Percentiles rank a stretch among this genome's conserved stretches.
Evolutionary conservation across 2,888 invertebrate species (phyloP).

Genomic region (Tachina fera): DNA sequence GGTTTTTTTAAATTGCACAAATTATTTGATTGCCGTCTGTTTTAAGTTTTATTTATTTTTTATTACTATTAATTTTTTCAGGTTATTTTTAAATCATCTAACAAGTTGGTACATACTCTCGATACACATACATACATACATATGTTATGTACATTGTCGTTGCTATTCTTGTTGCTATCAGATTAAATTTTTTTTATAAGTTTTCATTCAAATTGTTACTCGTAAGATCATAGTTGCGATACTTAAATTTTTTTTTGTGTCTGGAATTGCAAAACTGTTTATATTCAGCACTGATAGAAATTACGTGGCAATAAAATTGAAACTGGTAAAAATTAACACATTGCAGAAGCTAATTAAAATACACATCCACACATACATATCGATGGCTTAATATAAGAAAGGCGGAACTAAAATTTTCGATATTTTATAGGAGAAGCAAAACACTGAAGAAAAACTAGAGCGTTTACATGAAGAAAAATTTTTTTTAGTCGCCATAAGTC

Average conservation of each 20-base stretch:
- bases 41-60: background rate
- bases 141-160: background rate
- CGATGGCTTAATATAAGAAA: too few relatives aligned
- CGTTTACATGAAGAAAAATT: too few relatives aligned
- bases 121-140: background rate
- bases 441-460: too few relatives aligned
- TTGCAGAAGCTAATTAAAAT: conserved; percentile 25
- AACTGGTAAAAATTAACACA: conserved; percentile 29
- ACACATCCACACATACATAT: too few relatives aligned
- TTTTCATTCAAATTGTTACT: conserved; percentile 24
- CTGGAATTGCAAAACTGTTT: background rate
- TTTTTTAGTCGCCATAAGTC: too few relatives aligned
- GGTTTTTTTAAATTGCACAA: too few relatives aligned
- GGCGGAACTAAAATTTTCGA: too few relatives aligned
- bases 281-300: conserved; percentile 2
- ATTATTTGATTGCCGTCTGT: conserved; percentile 24
- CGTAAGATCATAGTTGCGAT: background rate
- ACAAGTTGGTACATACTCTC: conserved; percentile 38
- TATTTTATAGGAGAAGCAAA: too few relatives aligned
- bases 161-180: conserved; percentile 14
- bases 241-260: too few relatives aligned
- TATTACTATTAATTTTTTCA: conserved; percentile 20
- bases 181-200: conserved; percentile 8
- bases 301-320: background rate
- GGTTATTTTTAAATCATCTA: conserved; percentile 32